Percentiles rank a stretch among this genome's conserved stretches.
Evolutionary conservation across 2,888 invertebrate genomes (phyloP).

Genomic region (Belgica antarctica): DNA sequence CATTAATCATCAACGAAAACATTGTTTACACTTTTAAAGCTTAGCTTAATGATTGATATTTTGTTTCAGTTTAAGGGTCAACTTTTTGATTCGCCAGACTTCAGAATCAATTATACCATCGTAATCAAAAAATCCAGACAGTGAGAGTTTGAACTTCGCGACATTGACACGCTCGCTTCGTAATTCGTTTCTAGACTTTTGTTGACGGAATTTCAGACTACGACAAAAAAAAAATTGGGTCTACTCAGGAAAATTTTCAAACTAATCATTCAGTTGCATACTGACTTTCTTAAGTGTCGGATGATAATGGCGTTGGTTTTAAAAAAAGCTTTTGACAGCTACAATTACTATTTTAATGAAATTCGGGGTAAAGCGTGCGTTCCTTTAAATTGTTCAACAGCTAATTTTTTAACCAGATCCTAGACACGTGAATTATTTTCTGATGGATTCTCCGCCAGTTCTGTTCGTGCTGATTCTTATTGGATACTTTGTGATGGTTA

Average conservation of each 20-base stretch:
- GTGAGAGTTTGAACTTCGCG: too few relatives aligned
- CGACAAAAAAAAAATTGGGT: too few relatives aligned
- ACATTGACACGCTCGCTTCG: too few relatives aligned
- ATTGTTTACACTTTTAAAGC: not conserved
- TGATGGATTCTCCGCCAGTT: not conserved
- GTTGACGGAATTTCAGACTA: too few relatives aligned
- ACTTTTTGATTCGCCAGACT: too few relatives aligned
- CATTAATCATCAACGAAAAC: not conserved
- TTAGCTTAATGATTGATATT: not conserved
- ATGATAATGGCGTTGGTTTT: slow-evolving; percentile 30
- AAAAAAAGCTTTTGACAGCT: slow-evolving; percentile 1
- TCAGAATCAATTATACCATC: too few relatives aligned
- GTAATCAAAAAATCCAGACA: too few relatives aligned
- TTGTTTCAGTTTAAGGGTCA: not conserved
- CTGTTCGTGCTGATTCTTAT: slow-evolving; percentile 4
- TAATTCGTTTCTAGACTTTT: too few relatives aligned
- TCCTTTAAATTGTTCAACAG: not conserved
- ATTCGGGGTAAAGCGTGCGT: not conserved
- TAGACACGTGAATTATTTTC: slow-evolving; percentile 4
- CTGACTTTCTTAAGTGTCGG: too few relatives aligned
- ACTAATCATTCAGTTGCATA: too few relatives aligned
- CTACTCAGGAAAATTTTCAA: too few relatives aligned
- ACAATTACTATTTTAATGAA: slow-evolving; percentile 30
- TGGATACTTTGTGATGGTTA: slow-evolving; percentile 28
- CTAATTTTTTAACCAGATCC: not conserved